A percentile compares a stretch with the other conserved stretches of the same genome.
Conservation (phyloP, 2,113 vertebrate genomes). For the human (Homo sapiens) region DNA sequence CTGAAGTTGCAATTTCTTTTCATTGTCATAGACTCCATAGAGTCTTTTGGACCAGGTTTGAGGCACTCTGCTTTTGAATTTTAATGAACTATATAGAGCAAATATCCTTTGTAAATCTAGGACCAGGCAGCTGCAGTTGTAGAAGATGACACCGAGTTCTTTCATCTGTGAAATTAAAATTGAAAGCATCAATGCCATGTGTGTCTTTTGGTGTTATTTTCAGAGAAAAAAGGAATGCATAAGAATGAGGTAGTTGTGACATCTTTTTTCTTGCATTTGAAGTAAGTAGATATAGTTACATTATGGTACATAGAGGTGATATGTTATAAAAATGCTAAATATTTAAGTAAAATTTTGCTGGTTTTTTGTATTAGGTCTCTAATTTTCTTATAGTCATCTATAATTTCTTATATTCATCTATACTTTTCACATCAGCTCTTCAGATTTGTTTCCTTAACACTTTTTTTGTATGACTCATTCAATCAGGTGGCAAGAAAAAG, state of each 20-base stretch:
- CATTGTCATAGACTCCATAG: constrained; percentile 90
- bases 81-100: constrained; percentile 88
- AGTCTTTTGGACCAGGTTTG: constrained; percentile 94
- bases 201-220: not conserved
- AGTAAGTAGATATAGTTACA: not conserved
- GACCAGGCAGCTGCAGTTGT: constrained; percentile 96
- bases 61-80: constrained; percentile 87
- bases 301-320: not conserved
- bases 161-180: constrained; percentile 91
- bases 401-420: not conserved
- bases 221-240: not conserved
- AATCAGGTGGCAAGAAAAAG: not conserved
- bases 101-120: constrained; percentile 96
- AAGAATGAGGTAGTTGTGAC: not conserved
- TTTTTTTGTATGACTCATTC: not conserved
- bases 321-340: not conserved
- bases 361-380: not conserved
- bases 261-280: not conserved
- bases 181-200: constrained; percentile 7
- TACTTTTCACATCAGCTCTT: not conserved
- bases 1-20: constrained; percentile 85
- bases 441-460: not conserved
- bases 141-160: constrained; percentile 94
- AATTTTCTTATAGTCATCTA: not conserved
- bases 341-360: not conserved